Evolutionary conservation across 2,888 invertebrate species (phyloP).

Genomic region (Leptopilina drosophilae): DNA sequence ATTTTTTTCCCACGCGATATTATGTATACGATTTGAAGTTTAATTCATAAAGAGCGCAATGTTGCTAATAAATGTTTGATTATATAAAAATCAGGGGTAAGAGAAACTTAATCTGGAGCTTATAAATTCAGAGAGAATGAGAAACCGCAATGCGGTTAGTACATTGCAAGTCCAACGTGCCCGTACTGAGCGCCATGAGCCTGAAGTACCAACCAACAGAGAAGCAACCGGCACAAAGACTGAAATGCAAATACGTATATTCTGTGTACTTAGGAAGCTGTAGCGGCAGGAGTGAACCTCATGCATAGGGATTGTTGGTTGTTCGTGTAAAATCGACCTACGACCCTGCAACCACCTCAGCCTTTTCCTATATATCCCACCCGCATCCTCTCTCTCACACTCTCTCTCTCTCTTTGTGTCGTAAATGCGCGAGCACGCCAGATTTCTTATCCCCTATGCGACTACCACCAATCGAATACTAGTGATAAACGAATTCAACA

Average conservation of each 20-base stretch:
- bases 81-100: background rate
- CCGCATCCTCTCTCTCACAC: constrained; percentile 23
- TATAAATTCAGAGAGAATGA: constrained; percentile 64
- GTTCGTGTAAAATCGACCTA: constrained; percentile 71
- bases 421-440: constrained; percentile 45
- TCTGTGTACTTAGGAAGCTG: constrained; percentile 76
- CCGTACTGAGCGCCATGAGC: constrained; percentile 51
- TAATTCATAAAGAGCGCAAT: background rate
- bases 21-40: too few species aligned
- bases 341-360: constrained; percentile 48
- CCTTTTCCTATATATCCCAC: constrained; percentile 26
- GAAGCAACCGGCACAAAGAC: constrained; percentile 72
- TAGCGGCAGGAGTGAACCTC: constrained; percentile 70
- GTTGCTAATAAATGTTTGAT: background rate
- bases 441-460: constrained; percentile 43
- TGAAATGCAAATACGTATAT: constrained; percentile 74
- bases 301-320: constrained; percentile 75
- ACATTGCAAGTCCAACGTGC: constrained; percentile 63
- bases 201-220: constrained; percentile 53
- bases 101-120: constrained; percentile 60
- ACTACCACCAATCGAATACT: background rate
- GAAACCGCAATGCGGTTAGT: constrained; percentile 71
- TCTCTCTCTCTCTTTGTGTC: constrained; percentile 31
- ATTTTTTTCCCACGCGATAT: too few species aligned
- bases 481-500: constrained; percentile 15